Conservation (phyloP, 2,113 vertebrate species). For the Pelecanus crispus region DNA sequence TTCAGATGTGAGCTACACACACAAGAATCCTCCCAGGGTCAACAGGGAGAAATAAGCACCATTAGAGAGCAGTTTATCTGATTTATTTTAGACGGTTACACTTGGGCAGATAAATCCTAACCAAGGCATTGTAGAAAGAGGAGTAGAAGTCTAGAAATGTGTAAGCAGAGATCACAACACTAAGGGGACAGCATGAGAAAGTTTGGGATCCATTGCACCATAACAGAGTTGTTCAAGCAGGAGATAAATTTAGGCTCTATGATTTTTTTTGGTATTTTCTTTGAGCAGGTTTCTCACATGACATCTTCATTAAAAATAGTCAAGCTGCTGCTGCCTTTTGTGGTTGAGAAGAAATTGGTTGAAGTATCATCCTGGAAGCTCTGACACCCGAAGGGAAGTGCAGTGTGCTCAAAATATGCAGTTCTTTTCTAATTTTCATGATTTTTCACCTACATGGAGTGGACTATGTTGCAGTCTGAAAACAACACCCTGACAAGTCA, state of each 20-base stretch:
- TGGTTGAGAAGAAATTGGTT: not conserved
- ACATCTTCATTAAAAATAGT: not conserved
- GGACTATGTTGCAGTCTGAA: not conserved
- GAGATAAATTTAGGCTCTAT: not conserved
- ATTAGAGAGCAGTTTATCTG: not conserved
- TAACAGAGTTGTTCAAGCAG: not conserved
- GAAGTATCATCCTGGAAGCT: not conserved
- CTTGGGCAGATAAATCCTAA: not conserved
- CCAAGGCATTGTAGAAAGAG: not conserved
- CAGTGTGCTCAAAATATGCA: rapidly evolving
- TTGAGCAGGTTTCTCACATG: not conserved
- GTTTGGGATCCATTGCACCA: not conserved
- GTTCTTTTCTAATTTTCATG: not conserved
- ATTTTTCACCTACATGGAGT: not conserved
- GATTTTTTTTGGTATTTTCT: too few species aligned
- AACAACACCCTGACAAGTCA: not conserved
- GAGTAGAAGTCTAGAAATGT: not conserved
- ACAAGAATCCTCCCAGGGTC: not conserved
- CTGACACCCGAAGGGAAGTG: not conserved
- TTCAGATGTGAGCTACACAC: not conserved
- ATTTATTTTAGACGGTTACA: not conserved
- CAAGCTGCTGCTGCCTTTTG: not conserved
- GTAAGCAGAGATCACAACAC: not conserved
- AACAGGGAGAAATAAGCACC: not conserved
- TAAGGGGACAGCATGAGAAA: not conserved